Evolutionary conservation across 2,888 invertebrate genomes (phyloP), one percentile per base, ranked within the genome.

Genomic region (Pseudeuparius sepicola): DNA sequence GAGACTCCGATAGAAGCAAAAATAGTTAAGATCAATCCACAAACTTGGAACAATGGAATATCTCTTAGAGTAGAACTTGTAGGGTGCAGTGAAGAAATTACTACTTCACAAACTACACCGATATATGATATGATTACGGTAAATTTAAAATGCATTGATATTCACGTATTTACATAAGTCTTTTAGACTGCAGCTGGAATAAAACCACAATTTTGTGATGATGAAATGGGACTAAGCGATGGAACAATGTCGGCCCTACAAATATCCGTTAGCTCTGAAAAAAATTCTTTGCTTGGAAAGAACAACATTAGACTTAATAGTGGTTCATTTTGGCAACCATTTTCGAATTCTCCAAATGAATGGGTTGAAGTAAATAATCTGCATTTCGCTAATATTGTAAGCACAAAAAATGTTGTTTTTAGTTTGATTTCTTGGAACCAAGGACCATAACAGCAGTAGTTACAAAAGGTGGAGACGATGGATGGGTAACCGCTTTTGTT

Each of bases 371-470:
- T 77, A 50, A 55, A 52, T 15, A 30, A 13, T 14, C 4, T n/a
- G 4, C 16, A 12, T 30, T 35, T 2, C 18, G 14, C 3, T 24
- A 27, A 30, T n/a, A n/a, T n/a, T n/a, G n/a, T n/a, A n/a, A n/a
- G n/a, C n/a, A n/a, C n/a, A n/a, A n/a, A n/a, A n/a, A n/a, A n/a
- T n/a, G n/a, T n/a, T n/a, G 20, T 46, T 53, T 60, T 6, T 59
- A 78, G 75, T 78, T 87, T 55, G 79, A 89, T 61, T 86, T 89
- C 58, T 61, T 77, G 29, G 77, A 75, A 12, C 74, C 77, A 0
- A 73, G 83, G 28, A 80, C 79, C 51, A 60, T 90, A 23, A 86
- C 87, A 1, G 89, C 87, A 15, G 59, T 90, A 26, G 70, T 72
- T 31, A 85, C 81, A 0, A 78, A 79, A 56, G 82, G 80, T 9